Conservation (phyloP, 2,113 vertebrate genomes). For the Cervus canadensis region DNA sequence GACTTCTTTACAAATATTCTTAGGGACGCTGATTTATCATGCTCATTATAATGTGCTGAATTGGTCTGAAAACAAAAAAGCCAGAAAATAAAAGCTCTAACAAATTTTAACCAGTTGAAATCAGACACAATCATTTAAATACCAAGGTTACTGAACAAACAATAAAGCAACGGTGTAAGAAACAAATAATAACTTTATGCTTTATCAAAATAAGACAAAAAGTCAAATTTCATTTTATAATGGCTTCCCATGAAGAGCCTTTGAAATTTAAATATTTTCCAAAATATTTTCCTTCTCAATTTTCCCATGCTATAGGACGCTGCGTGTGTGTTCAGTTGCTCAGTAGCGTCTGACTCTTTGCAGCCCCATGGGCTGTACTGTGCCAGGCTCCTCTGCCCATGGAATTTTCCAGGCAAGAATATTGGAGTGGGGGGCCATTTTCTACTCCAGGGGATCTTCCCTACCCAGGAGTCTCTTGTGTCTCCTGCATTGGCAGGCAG, state of each 20-base stretch:
- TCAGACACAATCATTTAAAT: background rate
- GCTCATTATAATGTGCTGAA: slow-evolving; percentile 25
- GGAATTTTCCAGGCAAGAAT: background rate
- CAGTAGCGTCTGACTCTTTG: background rate
- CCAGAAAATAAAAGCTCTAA: background rate
- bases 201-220: background rate
- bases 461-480: background rate
- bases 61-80: background rate
- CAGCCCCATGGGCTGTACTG: background rate
- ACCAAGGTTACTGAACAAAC: background rate
- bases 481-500: background rate
- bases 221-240: background rate
- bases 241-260: background rate
- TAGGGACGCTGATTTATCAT: slow-evolving; percentile 32
- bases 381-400: background rate
- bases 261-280: background rate
- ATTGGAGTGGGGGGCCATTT: background rate
- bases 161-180: background rate
- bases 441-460: background rate
- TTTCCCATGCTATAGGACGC: background rate
- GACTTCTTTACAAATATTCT: slow-evolving; percentile 48
- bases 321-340: background rate
- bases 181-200: background rate
- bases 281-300: background rate
- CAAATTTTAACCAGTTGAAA: background rate